These are phyloP conservation scores for Caenorhabditis latens DNA, from an alignment of 1,140 invertebrate species.

Conservation along the genomic window DNA sequence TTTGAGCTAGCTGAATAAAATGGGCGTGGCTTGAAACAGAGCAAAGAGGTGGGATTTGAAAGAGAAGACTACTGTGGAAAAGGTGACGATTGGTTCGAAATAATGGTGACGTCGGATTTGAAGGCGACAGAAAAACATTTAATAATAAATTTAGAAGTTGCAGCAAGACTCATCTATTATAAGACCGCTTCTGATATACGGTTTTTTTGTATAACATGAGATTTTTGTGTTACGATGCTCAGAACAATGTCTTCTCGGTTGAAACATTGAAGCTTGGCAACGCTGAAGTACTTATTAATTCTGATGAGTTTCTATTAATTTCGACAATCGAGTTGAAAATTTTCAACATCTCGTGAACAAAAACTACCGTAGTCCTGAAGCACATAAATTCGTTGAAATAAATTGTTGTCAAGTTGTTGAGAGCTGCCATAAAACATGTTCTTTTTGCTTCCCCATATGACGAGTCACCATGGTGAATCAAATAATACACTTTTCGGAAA, in stretches of 20 bases:
- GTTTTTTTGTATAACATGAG: too few species aligned
- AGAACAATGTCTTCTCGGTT: too few species aligned
- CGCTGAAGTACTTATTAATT: too few species aligned
- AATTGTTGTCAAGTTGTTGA: not conserved
- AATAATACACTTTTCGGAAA: not conserved
- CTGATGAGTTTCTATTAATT: too few species aligned
- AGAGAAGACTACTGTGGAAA: not conserved
- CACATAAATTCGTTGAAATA: not conserved
- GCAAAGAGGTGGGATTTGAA: not conserved
- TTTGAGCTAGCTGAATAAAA: not conserved
- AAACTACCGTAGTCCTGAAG: conserved; percentile 1
- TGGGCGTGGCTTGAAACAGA: not conserved
- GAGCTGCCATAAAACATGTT: not conserved
- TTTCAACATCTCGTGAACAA: not conserved
- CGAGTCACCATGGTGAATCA: not conserved
- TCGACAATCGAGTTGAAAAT: not conserved
- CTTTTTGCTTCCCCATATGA: not conserved
- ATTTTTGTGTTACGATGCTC: too few species aligned
- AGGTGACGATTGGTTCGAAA: not conserved
- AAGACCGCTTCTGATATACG: too few species aligned
- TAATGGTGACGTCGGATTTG: too few species aligned
- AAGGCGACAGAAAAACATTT: too few species aligned
- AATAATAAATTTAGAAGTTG: too few species aligned
- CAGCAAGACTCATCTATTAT: too few species aligned
- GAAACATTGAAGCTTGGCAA: too few species aligned